Conservation (phyloP, 2,797 vertebrate genomes). For the Gouania willdenowi region DNA sequence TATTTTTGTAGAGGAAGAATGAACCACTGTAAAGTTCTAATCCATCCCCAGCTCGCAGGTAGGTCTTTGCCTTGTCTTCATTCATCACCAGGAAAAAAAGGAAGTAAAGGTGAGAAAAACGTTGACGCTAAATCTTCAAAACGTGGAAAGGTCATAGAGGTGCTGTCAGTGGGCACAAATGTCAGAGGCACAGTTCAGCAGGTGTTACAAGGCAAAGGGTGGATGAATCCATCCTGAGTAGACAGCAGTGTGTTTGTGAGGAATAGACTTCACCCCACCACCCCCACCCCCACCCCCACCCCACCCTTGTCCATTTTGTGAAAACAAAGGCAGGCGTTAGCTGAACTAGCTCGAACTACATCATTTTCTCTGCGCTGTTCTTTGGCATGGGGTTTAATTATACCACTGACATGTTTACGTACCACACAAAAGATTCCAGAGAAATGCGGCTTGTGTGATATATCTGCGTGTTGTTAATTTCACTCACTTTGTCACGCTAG, state of each 20-base stretch:
- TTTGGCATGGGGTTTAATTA: too few species aligned
- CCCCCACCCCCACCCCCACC: not conserved
- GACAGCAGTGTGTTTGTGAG: not conserved
- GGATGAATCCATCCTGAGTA: constrained; percentile 27
- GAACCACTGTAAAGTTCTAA: too few species aligned
- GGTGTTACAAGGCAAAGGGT: constrained; percentile 13
- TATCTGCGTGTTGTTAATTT: too few species aligned
- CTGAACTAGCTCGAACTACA: too few species aligned
- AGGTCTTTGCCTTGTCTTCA: too few species aligned
- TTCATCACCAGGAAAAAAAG: not conserved
- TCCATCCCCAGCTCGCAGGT: too few species aligned
- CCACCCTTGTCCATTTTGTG: not conserved
- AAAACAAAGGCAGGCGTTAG: not conserved
- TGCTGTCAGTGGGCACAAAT: constrained; percentile 32
- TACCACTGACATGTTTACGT: too few species aligned
- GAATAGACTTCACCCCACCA: not conserved
- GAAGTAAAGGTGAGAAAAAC: not conserved
- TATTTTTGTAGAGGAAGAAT: too few species aligned
- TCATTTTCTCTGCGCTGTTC: too few species aligned
- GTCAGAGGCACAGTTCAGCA: constrained; percentile 25
- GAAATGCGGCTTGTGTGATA: too few species aligned
- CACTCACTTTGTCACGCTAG: not conserved
- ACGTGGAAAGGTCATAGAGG: constrained; percentile 26
- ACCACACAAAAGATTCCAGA: too few species aligned
- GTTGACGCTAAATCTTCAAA: not conserved